These are phyloP conservation scores for Mionectes olivaceus DNA, from an alignment of 2,797 vertebrate genomes.

Conservation along the genomic window DNA sequence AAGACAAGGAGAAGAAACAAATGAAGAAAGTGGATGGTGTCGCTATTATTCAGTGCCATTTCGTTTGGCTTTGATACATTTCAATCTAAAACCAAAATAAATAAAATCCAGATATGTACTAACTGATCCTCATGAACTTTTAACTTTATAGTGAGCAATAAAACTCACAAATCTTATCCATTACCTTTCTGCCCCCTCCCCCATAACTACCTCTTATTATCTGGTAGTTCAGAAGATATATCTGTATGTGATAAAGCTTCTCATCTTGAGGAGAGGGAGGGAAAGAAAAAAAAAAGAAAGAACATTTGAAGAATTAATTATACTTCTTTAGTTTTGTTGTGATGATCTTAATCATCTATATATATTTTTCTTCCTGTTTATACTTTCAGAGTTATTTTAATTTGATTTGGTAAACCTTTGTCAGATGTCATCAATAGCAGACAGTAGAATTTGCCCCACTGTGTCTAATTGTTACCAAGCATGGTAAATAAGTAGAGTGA, in stretches of 20 bases:
- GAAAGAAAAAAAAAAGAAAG: not conserved
- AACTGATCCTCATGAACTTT: not conserved
- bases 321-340: not conserved
- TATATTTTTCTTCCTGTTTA: not conserved
- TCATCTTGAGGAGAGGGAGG: rapidly evolving
- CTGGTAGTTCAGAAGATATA: not conserved
- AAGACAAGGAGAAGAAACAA: not conserved
- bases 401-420: not conserved
- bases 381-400: not conserved
- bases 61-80: not conserved
- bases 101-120: not conserved
- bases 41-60: not conserved
- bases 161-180: not conserved
- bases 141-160: not conserved
- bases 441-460: not conserved
- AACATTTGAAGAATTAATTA: not conserved
- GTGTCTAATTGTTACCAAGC: not conserved
- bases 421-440: not conserved
- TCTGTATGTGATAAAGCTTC: rapidly evolving
- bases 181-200: not conserved
- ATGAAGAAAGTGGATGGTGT: rapidly evolving
- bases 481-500: not conserved
- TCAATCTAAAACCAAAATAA: not conserved
- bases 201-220: not conserved
- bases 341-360: not conserved